phyloP scores from a whole-genome alignment of 2,888 invertebrate genomes.

The Liposcelis brunnea region DNA sequence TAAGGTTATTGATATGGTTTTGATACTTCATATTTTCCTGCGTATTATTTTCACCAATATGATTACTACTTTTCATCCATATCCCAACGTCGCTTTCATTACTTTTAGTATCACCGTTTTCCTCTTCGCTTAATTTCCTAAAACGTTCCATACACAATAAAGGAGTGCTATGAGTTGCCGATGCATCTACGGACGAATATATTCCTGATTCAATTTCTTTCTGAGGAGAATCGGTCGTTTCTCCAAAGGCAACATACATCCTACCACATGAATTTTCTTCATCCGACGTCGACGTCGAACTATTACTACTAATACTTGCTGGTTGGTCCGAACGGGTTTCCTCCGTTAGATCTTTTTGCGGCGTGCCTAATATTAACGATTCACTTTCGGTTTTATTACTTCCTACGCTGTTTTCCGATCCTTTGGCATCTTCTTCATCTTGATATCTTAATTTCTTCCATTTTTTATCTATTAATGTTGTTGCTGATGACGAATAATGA shows the following conservation, averaged over 20 bases:
- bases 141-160: neutral
- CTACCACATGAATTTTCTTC: conserved; percentile 5
- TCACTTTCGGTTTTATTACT: conserved; percentile 16
- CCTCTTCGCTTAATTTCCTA: neutral
- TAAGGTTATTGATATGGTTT: neutral
- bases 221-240: neutral
- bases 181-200: neutral
- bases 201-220: neutral
- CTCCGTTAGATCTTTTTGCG: conserved; percentile 14
- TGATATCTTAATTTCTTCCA: conserved; percentile 23
- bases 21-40: neutral
- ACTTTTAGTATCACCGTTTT: neutral
- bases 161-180: neutral
- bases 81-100: neutral
- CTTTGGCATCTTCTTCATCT: conserved; percentile 21
- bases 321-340: conserved; percentile 19
- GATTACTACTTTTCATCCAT: neutral
- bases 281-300: conserved; percentile 3
- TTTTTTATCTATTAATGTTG: conserved; percentile 26
- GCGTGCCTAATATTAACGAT: conserved; percentile 20
- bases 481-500: conserved; percentile 26
- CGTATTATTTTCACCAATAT: neutral
- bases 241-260: conserved; percentile 4
- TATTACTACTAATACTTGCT: conserved; percentile 16
- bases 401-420: conserved; percentile 18